Conservation (phyloP, 2,113 vertebrate genomes). For the Marmota monax region DNA sequence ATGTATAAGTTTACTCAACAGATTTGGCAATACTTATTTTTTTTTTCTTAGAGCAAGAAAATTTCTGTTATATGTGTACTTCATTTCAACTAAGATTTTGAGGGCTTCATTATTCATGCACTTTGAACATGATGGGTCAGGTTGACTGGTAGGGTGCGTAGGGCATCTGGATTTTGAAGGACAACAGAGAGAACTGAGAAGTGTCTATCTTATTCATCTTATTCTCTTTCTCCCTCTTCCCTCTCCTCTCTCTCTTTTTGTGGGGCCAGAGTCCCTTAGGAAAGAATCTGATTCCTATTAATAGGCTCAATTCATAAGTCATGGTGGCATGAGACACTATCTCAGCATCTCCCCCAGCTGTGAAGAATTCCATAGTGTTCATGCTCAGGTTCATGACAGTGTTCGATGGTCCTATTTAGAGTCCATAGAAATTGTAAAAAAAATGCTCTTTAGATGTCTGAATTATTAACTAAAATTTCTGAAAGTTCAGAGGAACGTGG, state of each 20-base stretch:
- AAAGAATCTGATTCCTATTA: neutral
- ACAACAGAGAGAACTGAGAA: neutral
- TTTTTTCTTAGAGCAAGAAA: neutral
- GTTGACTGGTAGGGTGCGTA: neutral
- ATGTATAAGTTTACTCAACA: neutral
- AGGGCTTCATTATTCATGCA: neutral
- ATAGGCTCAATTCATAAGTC: neutral
- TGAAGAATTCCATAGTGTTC: neutral
- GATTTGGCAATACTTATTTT: neutral
- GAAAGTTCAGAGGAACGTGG: neutral
- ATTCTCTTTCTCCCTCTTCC: neutral
- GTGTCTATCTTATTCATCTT: neutral
- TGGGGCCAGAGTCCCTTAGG: neutral
- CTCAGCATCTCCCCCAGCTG: neutral
- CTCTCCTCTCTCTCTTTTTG: neutral
- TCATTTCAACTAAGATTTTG: neutral
- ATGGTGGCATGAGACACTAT: neutral
- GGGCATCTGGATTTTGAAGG: neutral
- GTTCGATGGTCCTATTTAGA: neutral
- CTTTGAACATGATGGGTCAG: neutral
- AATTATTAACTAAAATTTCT: neutral
- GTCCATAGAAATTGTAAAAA: neutral
- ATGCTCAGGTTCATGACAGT: neutral
- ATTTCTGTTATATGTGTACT: neutral
- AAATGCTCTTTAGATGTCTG: neutral